These are phyloP conservation scores for Lathamus discolor DNA, from an alignment of 2,113 vertebrate genomes.

Conservation along the genomic window DNA sequence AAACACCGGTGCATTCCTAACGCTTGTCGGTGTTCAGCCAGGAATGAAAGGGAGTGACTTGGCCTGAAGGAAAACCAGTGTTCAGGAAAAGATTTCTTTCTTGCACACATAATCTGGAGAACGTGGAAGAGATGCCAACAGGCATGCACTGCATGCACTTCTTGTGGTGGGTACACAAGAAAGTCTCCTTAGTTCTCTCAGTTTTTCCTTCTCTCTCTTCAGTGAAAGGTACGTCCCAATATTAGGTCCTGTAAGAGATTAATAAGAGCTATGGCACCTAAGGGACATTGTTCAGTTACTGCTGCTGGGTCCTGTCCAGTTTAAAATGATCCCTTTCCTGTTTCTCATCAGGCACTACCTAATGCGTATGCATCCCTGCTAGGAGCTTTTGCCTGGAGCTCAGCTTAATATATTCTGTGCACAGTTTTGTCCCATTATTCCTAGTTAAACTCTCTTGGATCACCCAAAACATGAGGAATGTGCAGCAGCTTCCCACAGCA, in stretches of 20 bases:
- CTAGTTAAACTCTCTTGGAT: constrained; percentile 34
- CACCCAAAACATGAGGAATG: constrained; percentile 43
- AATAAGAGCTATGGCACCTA: not conserved
- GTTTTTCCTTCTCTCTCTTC: not conserved
- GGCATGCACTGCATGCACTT: not conserved
- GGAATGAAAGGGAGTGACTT: not conserved
- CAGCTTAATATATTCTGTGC: constrained; percentile 13
- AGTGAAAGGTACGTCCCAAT: not conserved
- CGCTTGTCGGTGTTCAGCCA: not conserved
- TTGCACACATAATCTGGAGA: not conserved
- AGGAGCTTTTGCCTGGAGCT: not conserved
- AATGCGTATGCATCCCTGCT: not conserved
- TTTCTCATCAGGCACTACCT: not conserved
- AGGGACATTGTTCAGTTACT: not conserved
- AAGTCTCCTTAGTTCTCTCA: not conserved
- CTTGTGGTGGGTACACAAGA: not conserved
- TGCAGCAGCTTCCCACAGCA: constrained; percentile 28
- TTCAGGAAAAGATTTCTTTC: not conserved
- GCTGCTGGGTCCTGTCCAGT: not conserved
- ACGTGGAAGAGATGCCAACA: not conserved
- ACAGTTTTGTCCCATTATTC: constrained; percentile 43
- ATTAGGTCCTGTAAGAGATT: not conserved
- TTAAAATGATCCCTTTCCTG: not conserved
- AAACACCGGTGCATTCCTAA: not conserved
- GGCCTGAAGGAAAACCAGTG: not conserved